Evolutionary conservation across 1,140 invertebrate genomes (phyloP).

Genomic region (Trachymyrmex cornetzi): DNA sequence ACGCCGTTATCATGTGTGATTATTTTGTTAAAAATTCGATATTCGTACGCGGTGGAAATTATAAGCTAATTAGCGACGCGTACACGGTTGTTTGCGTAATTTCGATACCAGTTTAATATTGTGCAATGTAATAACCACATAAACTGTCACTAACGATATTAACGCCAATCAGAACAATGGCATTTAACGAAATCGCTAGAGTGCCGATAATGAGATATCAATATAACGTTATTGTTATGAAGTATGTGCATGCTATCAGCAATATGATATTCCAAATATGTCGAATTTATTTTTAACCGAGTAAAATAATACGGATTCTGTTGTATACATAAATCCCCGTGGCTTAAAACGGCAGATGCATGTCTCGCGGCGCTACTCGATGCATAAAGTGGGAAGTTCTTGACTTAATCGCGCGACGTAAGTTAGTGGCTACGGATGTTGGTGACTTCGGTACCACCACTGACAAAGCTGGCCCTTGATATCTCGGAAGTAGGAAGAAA

Average conservation of each 20-base stretch:
- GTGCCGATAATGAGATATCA: slow-evolving; percentile 49
- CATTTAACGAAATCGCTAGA: slow-evolving; percentile 57
- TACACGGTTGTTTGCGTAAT: slow-evolving; percentile 51
- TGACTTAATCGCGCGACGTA: slow-evolving; percentile 72
- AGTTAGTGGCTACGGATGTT: slow-evolving; percentile 66
- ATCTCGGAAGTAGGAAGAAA: slow-evolving; percentile 6
- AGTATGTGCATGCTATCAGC: not conserved
- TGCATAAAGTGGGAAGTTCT: slow-evolving; percentile 22
- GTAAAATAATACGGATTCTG: slow-evolving; percentile 24
- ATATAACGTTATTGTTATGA: slow-evolving; percentile 44
- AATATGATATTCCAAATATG: not conserved
- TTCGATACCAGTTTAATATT: slow-evolving; percentile 59
- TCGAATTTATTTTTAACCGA: slow-evolving; percentile 36
- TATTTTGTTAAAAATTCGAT: slow-evolving; percentile 55
- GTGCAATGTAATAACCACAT: slow-evolving; percentile 55
- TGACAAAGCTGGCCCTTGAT: slow-evolving; percentile 39
- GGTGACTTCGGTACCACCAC: slow-evolving; percentile 57
- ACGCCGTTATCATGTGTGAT: slow-evolving; percentile 41
- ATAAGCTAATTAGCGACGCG: slow-evolving; percentile 60
- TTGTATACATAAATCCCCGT: slow-evolving; percentile 23
- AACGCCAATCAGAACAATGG: slow-evolving; percentile 57
- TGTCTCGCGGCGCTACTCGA: not conserved
- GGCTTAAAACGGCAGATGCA: slow-evolving; percentile 14
- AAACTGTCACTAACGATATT: slow-evolving; percentile 61
- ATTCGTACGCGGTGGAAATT: slow-evolving; percentile 36